Evolutionary conservation across 1,140 invertebrate species (phyloP), one percentile per base, ranked within the genome.

Genomic region (Heliothis subflexa): DNA sequence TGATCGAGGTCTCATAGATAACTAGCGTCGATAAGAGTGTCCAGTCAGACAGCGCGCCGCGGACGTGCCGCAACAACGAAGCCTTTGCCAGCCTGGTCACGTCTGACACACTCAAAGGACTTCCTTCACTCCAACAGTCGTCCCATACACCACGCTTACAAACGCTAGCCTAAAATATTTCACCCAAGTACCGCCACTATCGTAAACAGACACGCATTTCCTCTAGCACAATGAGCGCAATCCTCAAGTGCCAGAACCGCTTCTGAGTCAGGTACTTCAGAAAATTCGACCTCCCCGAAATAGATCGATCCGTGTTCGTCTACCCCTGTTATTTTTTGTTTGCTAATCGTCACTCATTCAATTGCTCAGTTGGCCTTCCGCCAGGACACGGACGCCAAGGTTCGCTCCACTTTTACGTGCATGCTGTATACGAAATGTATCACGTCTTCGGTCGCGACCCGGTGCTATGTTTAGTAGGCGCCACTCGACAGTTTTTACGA

Each of bases 281-380:
- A 87, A 88, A 81, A 79, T 88, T 88, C 86, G 87, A 92, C 89
- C 91, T 90, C 87, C 86, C 88, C 73, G 76, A 92, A 94, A 94
- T 94, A 94, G 91, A 91, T 73, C 80, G 85, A 84, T 84, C 40
- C 86, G 85, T 92, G 91, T 89, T 87, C 85, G 88, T 90, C 85
- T 75, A 75, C 85, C 88, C 86, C 88, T 87, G 84, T 80, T 85
- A 88, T 86, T 86, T 91, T 91, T 91, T 88, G 85, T 80, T 86
- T 82, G 85, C 84, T 73, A 87, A 91, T 90, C 91, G 89, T 93
- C 89, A 92, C 88, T 92, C 89, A 93, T 94, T 94, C 90, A 93
- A 94, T 91, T 86, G 87, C 78, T 78, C 40, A 25, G 73, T 89
- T 94, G 92, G 92, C 90, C 86, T 90, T 85, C 82, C 80, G 89